Percentiles rank a stretch among this genome's conserved stretches.
Evolutionary conservation across 2,797 vertebrate genomes (phyloP).

Genomic region (Acanthopagrus latus): DNA sequence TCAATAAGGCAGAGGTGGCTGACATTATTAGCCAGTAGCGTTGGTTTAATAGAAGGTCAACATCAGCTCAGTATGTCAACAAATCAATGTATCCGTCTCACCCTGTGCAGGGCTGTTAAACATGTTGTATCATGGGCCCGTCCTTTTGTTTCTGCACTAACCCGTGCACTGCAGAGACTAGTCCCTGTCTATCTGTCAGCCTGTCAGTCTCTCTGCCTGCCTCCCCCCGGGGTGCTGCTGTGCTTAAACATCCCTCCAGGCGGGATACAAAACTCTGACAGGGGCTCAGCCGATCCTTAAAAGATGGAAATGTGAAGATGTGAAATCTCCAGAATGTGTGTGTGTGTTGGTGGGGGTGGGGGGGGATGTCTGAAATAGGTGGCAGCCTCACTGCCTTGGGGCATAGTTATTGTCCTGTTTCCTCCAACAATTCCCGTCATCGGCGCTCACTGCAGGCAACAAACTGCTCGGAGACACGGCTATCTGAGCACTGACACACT

Average conservation of each 20-base stretch:
- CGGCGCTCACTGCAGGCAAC: slow-evolving; percentile 39
- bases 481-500: slow-evolving; percentile 52
- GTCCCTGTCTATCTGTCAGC: slow-evolving; percentile 55
- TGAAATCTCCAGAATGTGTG: slow-evolving; percentile 54
- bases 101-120: slow-evolving; percentile 15
- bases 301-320: slow-evolving; percentile 54
- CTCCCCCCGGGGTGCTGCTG: slow-evolving; percentile 46
- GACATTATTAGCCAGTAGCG: slow-evolving; percentile 20
- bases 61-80: slow-evolving; percentile 22
- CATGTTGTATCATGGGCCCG: slow-evolving; percentile 28
- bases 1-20: slow-evolving; percentile 24
- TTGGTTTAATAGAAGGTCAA: slow-evolving; percentile 38
- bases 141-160: slow-evolving; percentile 6
- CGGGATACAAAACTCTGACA: slow-evolving; percentile 63
- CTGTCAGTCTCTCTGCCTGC: slow-evolving; percentile 59
- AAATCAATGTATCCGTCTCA: slow-evolving; percentile 36
- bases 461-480: slow-evolving; percentile 37
- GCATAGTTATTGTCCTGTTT: slow-evolving; percentile 42
- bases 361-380: slow-evolving; percentile 47
- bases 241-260: slow-evolving; percentile 74
- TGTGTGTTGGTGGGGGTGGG: neutral
- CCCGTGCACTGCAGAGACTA: slow-evolving; percentile 22
- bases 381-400: slow-evolving; percentile 38
- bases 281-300: slow-evolving; percentile 50
- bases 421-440: slow-evolving; percentile 18